A percentile compares a stretch with the other conserved stretches of the same genome.
phyloP scores from a whole-genome alignment of 64 coral and sea anemone species.

The Porites australiensis region DNA sequence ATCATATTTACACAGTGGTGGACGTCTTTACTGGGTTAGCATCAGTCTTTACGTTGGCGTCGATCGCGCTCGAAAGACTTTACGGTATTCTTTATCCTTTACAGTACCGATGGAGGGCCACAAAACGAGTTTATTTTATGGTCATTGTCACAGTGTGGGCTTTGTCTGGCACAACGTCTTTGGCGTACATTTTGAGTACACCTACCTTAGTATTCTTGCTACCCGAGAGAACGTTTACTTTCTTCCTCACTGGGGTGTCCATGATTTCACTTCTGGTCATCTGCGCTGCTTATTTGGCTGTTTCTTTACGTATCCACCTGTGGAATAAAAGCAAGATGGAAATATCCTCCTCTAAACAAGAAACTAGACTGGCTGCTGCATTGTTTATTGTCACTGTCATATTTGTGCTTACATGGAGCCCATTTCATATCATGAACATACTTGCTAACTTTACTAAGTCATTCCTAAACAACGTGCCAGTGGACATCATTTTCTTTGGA shows the following conservation, averaged over 20 bases:
- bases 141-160: constrained; percentile 52
- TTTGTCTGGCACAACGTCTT: constrained; percentile 52
- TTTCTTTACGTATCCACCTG: constrained; percentile 78
- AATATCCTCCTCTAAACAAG: constrained; percentile 36
- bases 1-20: constrained; percentile 46
- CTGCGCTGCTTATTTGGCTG: constrained; percentile 48
- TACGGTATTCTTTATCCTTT: constrained; percentile 76
- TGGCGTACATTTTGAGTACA: constrained; percentile 48
- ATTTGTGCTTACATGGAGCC: constrained; percentile 83
- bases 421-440: constrained; percentile 91
- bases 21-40: constrained; percentile 86
- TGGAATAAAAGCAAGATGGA: constrained; percentile 45
- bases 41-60: constrained; percentile 85
- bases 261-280: constrained; percentile 75
- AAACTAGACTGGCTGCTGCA: constrained; percentile 61
- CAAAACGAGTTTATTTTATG: constrained; percentile 27
- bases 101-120: neutral
- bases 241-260: constrained; percentile 72
- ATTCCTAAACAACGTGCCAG: constrained; percentile 34
- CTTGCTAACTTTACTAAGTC: constrained; percentile 71
- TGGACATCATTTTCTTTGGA: constrained; percentile 70
- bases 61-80: constrained; percentile 78
- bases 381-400: constrained; percentile 85
- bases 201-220: constrained; percentile 17
- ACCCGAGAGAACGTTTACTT: constrained; percentile 44